Percentiles rank a stretch among this genome's conserved stretches.
phyloP scores from a whole-genome alignment of 2,888 invertebrate species.

The Drosophila tripunctata region DNA sequence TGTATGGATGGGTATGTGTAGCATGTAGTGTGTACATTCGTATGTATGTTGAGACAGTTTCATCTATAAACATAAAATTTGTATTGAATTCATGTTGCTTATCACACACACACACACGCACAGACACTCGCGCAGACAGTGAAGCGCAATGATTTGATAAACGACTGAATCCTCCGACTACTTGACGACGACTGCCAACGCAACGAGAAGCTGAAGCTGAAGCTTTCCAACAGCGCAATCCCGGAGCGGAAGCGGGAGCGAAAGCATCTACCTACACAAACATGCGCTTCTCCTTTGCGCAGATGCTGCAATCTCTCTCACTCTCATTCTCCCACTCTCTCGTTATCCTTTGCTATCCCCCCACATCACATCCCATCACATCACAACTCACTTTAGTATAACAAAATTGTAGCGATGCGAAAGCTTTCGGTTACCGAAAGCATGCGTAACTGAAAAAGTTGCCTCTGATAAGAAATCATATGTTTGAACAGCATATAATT shows the following conservation, averaged over 20 bases:
- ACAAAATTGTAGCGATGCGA: slow-evolving; percentile 34
- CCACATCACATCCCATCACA: too few relatives aligned
- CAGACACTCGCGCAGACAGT: too few relatives aligned
- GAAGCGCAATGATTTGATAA: slow-evolving; percentile 31
- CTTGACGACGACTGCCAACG: slow-evolving; percentile 68
- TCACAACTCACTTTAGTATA: slow-evolving; percentile 37
- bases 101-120: too few relatives aligned
- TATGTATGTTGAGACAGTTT: slow-evolving; percentile 21
- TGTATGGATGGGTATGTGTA: slow-evolving; percentile 19
- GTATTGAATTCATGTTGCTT: slow-evolving; percentile 37
- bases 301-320: slow-evolving; percentile 37
- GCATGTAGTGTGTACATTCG: slow-evolving; percentile 13
- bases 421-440: slow-evolving; percentile 28
- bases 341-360: too few relatives aligned
- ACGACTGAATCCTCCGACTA: slow-evolving; percentile 61
- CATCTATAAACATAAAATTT: slow-evolving; percentile 52
- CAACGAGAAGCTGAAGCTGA: slow-evolving; percentile 9
- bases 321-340: too few relatives aligned
- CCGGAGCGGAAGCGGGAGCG: slow-evolving; percentile 54
- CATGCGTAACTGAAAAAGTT: slow-evolving; percentile 2
- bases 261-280: slow-evolving; percentile 10
- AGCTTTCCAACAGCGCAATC: slow-evolving; percentile 41
- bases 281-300: slow-evolving; percentile 44
- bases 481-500: slow-evolving; percentile 38
- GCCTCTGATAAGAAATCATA: slow-evolving; percentile 46